Percentiles rank a stretch among this genome's conserved stretches.
Evolutionary conservation across 2,797 vertebrate genomes (phyloP).

Genomic region (Morus bassanus): DNA sequence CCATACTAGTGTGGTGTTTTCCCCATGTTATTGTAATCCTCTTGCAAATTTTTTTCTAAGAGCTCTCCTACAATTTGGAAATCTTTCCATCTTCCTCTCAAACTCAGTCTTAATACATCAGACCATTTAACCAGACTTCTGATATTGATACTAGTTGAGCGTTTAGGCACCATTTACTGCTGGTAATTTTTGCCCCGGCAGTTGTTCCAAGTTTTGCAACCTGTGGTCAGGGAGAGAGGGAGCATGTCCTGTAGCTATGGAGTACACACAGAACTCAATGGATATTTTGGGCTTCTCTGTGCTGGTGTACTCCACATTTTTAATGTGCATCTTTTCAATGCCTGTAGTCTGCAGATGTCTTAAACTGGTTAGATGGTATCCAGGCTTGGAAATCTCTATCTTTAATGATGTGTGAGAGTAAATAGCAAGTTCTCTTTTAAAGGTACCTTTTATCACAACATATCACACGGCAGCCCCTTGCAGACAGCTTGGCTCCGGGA

Average conservation of each 20-base stretch:
- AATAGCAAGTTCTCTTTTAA: not conserved
- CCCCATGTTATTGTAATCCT: not conserved
- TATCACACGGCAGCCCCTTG: not conserved
- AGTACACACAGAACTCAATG: not conserved
- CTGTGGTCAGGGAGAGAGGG: too few relatives aligned
- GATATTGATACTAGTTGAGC: not conserved
- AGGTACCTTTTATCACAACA: not conserved
- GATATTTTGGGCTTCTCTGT: not conserved
- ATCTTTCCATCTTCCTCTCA: not conserved
- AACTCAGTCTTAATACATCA: not conserved
- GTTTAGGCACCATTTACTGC: not conserved
- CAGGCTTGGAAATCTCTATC: not conserved
- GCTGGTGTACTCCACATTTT: not conserved
- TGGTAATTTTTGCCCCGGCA: not conserved
- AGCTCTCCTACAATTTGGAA: not conserved
- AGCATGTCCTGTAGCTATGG: not conserved
- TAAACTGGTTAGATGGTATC: not conserved
- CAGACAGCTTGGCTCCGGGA: not conserved
- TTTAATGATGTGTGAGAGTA: not conserved
- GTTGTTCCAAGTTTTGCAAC: not conserved
- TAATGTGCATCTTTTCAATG: not conserved
- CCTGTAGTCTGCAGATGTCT: not conserved
- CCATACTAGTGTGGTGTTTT: not conserved
- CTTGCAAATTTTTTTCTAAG: not conserved
- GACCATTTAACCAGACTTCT: not conserved